Percentiles rank a stretch among this genome's conserved stretches.
Conservation (phyloP, 2,113 vertebrate genomes). For the Carettochelys insculpta region DNA sequence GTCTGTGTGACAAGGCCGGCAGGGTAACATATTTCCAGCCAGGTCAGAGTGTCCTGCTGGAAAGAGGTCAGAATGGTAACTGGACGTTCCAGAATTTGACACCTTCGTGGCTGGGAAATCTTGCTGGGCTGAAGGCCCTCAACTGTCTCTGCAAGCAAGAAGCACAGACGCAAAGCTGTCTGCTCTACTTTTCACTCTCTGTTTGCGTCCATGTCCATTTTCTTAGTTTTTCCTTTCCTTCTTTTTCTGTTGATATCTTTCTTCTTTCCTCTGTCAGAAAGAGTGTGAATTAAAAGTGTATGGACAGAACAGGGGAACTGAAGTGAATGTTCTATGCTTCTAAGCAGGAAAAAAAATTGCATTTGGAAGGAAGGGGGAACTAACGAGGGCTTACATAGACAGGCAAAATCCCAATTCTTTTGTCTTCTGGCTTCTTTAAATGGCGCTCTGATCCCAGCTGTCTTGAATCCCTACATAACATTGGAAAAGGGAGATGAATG, state of each 20-base stretch:
- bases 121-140: background rate
- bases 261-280: background rate
- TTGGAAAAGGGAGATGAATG: background rate
- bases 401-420: background rate
- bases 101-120: background rate
- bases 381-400: background rate
- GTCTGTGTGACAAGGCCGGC: background rate
- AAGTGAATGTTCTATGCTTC: rapidly evolving
- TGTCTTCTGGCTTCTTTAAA: background rate
- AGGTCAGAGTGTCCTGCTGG: background rate
- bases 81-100: background rate
- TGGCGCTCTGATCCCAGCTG: background rate
- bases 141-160: background rate
- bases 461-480: background rate
- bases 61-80: background rate
- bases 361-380: background rate
- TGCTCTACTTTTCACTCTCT: background rate
- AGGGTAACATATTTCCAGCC: background rate
- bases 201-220: background rate
- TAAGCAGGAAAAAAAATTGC: background rate
- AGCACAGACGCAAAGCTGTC: background rate
- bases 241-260: background rate
- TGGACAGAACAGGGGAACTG: background rate
- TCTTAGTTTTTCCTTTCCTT: background rate
- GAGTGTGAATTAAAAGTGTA: no score